Percentiles rank a stretch among this genome's conserved stretches.
phyloP scores from a whole-genome alignment of 92 coral and sea anemone species.

The Epizoanthus scotinus region DNA sequence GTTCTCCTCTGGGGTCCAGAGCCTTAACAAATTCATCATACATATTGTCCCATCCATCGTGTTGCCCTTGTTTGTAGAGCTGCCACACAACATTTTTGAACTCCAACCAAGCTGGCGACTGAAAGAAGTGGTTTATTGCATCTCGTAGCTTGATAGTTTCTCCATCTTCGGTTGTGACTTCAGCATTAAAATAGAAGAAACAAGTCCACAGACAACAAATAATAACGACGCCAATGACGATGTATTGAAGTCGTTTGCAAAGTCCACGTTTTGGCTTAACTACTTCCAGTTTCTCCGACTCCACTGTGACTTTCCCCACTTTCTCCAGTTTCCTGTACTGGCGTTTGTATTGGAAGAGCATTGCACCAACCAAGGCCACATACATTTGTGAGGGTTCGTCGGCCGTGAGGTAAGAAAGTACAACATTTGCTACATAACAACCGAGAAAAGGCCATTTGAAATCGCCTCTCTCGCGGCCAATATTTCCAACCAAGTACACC shows the following conservation, averaged over 20 bases:
- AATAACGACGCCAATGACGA: constrained; percentile 76
- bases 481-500: constrained; percentile 93
- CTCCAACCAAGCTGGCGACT: constrained; percentile 97
- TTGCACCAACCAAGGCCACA: constrained; percentile 85
- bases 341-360: constrained; percentile 77
- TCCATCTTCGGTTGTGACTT: constrained; percentile 95
- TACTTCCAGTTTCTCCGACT: constrained; percentile 49
- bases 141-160: constrained; percentile 95
- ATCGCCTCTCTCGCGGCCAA: constrained; percentile 95
- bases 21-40: constrained; percentile 97
- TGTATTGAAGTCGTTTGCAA: constrained; percentile 75
- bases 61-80: constrained; percentile 86
- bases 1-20: constrained; percentile 98
- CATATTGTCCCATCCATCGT: constrained; percentile 93
- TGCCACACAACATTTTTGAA: constrained; percentile 91
- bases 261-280: constrained; percentile 61
- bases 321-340: constrained; percentile 67
- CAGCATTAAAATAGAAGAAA: constrained; percentile 92
- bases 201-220: constrained; percentile 89
- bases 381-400: constrained; percentile 94
- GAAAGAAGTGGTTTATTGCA: constrained; percentile 93
- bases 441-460: constrained; percentile 81
- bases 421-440: constrained; percentile 63
- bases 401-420: constrained; percentile 70
- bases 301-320: too few relatives aligned